phyloP scores from a whole-genome alignment of 2,797 vertebrate genomes.

The Ptychobarbus kaznakovi region DNA sequence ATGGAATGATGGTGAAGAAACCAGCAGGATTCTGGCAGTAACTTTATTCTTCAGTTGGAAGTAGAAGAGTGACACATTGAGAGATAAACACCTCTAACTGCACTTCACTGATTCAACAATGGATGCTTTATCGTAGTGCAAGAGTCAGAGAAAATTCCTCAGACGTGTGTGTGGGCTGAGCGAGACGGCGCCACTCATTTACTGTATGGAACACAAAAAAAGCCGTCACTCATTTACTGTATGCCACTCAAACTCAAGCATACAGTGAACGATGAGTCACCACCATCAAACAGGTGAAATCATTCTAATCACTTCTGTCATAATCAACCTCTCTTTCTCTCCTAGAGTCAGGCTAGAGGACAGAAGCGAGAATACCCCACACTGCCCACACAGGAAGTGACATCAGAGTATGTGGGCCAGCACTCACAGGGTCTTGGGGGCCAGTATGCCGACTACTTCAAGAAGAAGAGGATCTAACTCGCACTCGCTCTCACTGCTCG shows the following conservation, averaged over 20 bases:
- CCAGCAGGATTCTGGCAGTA: slow-evolving; percentile 15
- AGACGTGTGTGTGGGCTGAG: slow-evolving; percentile 26
- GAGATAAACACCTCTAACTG: slow-evolving; percentile 42
- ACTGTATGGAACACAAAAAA: slow-evolving; percentile 33
- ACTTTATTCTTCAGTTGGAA: slow-evolving; percentile 27
- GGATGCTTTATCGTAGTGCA: slow-evolving; percentile 19
- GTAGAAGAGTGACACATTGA: slow-evolving; percentile 20
- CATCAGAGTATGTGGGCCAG: slow-evolving; percentile 81
- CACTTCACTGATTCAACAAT: slow-evolving; percentile 30
- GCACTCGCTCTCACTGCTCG: slow-evolving; percentile 51
- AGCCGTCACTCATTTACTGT: slow-evolving; percentile 12
- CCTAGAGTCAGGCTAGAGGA: slow-evolving; percentile 81
- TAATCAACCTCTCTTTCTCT: slow-evolving; percentile 10
- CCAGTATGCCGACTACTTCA: slow-evolving; percentile 89
- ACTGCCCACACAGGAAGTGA: slow-evolving; percentile 83
- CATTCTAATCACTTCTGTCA: neutral
- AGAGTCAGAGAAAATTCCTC: slow-evolving; percentile 42
- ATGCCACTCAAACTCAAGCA: slow-evolving; percentile 7
- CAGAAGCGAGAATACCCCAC: slow-evolving; percentile 91
- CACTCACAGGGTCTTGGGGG: slow-evolving; percentile 83
- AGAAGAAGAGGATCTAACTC: slow-evolving; percentile 91
- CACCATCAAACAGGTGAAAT: slow-evolving; percentile 11
- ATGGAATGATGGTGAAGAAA: neutral
- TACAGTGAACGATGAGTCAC: neutral
- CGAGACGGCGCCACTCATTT: slow-evolving; percentile 29